Percentiles rank a stretch among this genome's conserved stretches.
Evolutionary conservation across 2,888 invertebrate genomes (phyloP).

Genomic region (Sinodicranocentrus sp.): DNA sequence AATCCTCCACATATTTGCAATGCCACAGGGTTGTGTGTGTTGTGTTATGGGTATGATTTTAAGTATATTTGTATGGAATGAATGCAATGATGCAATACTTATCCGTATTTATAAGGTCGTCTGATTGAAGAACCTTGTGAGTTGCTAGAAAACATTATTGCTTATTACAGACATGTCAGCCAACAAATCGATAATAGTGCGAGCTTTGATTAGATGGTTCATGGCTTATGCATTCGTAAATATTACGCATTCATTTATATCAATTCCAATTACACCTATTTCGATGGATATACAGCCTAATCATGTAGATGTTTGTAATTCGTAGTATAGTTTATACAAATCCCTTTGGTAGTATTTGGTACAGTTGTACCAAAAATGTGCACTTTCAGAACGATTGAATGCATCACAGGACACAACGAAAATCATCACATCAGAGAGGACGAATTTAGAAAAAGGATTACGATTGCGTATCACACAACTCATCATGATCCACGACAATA

Average conservation of each 20-base stretch:
- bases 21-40: neutral
- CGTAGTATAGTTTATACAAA: neutral
- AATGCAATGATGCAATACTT: constrained; percentile 2
- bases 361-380: neutral
- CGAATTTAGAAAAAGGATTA: constrained; percentile 10
- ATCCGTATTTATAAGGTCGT: constrained; percentile 3
- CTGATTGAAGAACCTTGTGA: neutral
- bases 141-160: too few relatives aligned
- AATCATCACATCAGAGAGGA: neutral
- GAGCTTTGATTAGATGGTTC: too few relatives aligned
- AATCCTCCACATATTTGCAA: neutral
- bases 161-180: too few relatives aligned
- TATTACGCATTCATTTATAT: too few relatives aligned
- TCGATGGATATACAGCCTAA: too few relatives aligned
- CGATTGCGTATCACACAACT: constrained; percentile 9
- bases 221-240: too few relatives aligned
- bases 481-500: neutral
- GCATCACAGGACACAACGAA: neutral
- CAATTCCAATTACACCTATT: too few relatives aligned
- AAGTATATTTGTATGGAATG: neutral
- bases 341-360: too few relatives aligned
- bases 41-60: neutral
- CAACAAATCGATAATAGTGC: too few relatives aligned
- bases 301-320: too few relatives aligned
- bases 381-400: neutral